These are phyloP conservation scores for Dicaeum eximium DNA, from an alignment of 2,113 vertebrate genomes.

Conservation along the genomic window DNA sequence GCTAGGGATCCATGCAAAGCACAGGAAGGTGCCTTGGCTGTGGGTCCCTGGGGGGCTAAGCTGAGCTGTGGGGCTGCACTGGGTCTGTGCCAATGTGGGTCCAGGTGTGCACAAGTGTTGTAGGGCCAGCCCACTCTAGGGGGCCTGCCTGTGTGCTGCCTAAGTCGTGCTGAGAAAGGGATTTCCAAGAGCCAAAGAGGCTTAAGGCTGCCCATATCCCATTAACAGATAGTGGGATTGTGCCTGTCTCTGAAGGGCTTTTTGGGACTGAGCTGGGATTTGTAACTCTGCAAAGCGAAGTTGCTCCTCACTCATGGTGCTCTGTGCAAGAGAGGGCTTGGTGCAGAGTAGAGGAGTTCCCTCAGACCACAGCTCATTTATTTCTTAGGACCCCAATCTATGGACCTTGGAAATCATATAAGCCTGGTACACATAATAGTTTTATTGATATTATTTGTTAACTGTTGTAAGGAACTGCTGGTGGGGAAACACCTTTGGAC, in stretches of 20 bases:
- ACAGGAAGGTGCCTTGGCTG: neutral
- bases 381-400: neutral
- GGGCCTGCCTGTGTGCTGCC: neutral
- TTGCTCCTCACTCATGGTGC: accelerated
- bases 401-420: neutral
- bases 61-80: neutral
- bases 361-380: neutral
- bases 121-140: accelerated
- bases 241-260: neutral
- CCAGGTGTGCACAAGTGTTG: accelerated
- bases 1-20: neutral
- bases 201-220: slow-evolving; percentile 5
- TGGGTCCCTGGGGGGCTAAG: neutral
- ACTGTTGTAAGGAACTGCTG: neutral
- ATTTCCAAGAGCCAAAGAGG: slow-evolving; percentile 35
- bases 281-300: neutral
- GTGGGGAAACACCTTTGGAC: neutral
- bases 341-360: neutral
- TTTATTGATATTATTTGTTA: neutral
- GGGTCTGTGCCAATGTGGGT: accelerated
- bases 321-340: neutral
- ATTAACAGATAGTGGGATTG: slow-evolving; percentile 15
- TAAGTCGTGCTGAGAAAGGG: neutral
- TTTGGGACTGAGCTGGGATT: neutral
- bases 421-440: neutral